Evolutionary conservation across 2,888 invertebrate species (phyloP), one percentile per base, ranked within the genome.

Genomic region (Drosophila mimica): DNA sequence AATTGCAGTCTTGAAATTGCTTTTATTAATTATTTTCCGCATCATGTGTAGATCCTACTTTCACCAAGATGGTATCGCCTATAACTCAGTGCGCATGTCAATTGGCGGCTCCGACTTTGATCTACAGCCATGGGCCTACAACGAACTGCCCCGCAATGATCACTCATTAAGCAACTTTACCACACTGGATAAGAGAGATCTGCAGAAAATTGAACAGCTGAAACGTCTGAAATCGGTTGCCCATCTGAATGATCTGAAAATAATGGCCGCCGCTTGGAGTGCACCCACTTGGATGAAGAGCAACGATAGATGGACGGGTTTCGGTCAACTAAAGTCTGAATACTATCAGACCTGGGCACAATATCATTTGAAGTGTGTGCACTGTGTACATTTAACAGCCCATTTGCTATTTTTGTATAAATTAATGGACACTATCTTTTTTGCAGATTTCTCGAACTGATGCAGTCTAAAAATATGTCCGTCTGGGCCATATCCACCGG

Each of bases 21-120:
- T 34, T 28, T 25, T 25, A 25, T 25, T 25, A 25, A 13, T 40
- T 25, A 4, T 20, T 20, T 7, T 11, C 3, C 2, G 28, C 9
- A 9, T 31, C 11, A 17, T n/a, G 51, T 54, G 0, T 57, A 97
- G 98, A 57, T 95, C 97, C 0, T 97, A 96, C 91, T 97, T 95
- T 88, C 94, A 95, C 13, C 86, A 92, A 76, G 73, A 82, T 20
- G 98, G 98, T 11, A 94, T 97, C 65, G 95, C 95, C 79, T 98
- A 97, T 92, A 96, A 95, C 80, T 92, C 98, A 74, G 95, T 96
- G 15, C 94, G 98, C 57, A 95, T 97, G 31, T 97, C 98, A 0
- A 97, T 98, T 72, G 98, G 95, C 0, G 98, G 98, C 8, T 95
- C 95, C 60, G 99, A 99, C 93, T 98, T 98, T 93, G 98, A 98